Evolutionary conservation across 2,888 invertebrate species (phyloP).

Genomic region (Limnephilus lunatus): DNA sequence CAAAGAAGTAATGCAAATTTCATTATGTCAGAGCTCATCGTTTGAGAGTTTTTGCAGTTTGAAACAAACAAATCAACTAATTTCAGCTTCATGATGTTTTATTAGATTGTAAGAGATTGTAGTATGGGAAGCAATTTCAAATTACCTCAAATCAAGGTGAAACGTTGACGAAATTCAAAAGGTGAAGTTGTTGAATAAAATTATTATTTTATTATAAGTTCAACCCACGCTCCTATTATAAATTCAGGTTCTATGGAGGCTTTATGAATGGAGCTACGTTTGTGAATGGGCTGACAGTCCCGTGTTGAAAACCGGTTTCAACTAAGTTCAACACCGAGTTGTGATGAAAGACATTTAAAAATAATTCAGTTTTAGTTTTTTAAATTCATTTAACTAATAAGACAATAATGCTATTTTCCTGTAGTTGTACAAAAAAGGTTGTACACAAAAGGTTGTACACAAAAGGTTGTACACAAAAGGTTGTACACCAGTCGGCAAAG

Average conservation of each 20-base stretch:
- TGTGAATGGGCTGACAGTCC: slow-evolving; percentile 4
- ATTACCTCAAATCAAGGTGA: not conserved
- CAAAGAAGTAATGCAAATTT: no score
- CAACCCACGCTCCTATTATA: not conserved
- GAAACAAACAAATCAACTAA: not conserved
- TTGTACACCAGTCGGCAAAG: no score
- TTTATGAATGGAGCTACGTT: slow-evolving; percentile 5
- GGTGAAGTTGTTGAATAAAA: not conserved
- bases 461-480: no score
- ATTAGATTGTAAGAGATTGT: not conserved
- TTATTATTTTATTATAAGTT: not conserved
- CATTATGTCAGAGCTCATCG: no score
- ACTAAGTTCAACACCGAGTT: not conserved
- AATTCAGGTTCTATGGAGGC: not conserved
- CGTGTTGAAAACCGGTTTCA: slow-evolving; percentile 4
- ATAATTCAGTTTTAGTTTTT: no score
- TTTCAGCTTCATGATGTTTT: not conserved
- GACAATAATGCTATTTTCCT: no score
- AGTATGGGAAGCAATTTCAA: not conserved
- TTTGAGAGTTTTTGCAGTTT: no score
- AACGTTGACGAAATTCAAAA: not conserved
- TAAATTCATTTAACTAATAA: no score
- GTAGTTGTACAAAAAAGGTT: no score
- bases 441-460: no score
- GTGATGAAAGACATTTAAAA: not conserved